phyloP scores from a whole-genome alignment of 2,797 vertebrate species.

The Microhierax caerulescens region DNA sequence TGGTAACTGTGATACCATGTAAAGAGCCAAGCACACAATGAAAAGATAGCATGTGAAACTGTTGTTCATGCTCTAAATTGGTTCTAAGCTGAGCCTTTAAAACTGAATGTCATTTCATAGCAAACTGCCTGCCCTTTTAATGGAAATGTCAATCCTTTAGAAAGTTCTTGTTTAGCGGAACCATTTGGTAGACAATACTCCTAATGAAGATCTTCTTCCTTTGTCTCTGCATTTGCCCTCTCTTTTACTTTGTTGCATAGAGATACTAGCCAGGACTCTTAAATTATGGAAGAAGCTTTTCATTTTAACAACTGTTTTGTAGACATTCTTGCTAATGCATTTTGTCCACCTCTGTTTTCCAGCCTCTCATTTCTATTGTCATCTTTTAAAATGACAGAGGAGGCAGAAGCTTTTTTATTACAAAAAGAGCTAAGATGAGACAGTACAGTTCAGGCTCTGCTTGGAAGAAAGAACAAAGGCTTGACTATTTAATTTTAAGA shows the following conservation, averaged over 20 bases:
- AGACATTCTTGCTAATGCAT: conserved; percentile 35
- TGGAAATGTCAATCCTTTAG: conserved; percentile 49
- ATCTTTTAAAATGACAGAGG: conserved; percentile 52
- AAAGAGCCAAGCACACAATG: not conserved
- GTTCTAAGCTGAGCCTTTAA: conserved; percentile 25
- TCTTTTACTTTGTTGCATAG: conserved; percentile 6
- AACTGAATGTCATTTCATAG: conserved; percentile 19
- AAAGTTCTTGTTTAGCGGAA: conserved; percentile 28
- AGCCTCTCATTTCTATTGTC: conserved; percentile 22
- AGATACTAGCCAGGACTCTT: conserved; percentile 42
- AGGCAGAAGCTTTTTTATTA: conserved; percentile 63
- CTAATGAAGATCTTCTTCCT: conserved; percentile 62
- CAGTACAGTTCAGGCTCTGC: not conserved
- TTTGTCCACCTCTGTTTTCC: conserved; percentile 52
- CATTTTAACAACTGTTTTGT: conserved; percentile 62
- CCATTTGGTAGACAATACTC: conserved; percentile 31
- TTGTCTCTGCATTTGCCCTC: conserved; percentile 47
- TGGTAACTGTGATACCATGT: not conserved
- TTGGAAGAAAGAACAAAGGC: conserved; percentile 16
- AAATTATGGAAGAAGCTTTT: conserved; percentile 57
- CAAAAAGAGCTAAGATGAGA: not conserved
- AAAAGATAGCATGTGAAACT: not conserved
- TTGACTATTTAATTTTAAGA: conserved; percentile 11
- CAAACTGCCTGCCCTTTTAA: conserved; percentile 48
- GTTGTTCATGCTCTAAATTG: conserved; percentile 8